phyloP scores from a whole-genome alignment of 2,888 invertebrate genomes.

The Bugulina stolonifera region DNA sequence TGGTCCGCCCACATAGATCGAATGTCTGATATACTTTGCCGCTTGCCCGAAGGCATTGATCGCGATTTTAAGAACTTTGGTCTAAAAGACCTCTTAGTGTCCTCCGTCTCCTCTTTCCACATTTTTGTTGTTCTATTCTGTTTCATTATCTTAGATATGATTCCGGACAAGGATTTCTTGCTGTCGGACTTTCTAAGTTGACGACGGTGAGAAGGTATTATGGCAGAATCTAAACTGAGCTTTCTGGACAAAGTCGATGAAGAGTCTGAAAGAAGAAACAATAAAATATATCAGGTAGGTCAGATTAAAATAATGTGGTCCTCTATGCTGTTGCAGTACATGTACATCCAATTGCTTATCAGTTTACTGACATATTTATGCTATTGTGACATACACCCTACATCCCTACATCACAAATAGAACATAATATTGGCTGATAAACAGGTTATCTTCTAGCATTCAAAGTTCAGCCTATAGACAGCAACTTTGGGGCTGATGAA shows the following conservation, averaged over 20 bases:
- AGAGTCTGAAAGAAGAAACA: too few relatives aligned
- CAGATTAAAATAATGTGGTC: too few relatives aligned
- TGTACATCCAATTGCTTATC: too few relatives aligned
- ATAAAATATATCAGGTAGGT: too few relatives aligned
- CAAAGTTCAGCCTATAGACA: too few relatives aligned
- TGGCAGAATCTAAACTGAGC: not conserved
- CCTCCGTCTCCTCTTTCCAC: slow-evolving; percentile 19
- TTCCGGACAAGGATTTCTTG: slow-evolving; percentile 1
- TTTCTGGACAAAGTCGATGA: not conserved
- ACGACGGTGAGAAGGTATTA: not conserved
- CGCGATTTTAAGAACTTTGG: not conserved
- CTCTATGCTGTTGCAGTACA: too few relatives aligned
- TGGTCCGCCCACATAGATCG: slow-evolving; percentile 14
- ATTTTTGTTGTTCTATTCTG: slow-evolving; percentile 10
- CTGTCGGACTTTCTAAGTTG: not conserved
- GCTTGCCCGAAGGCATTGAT: not conserved
- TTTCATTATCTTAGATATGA: slow-evolving; percentile 20
- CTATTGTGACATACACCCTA: too few relatives aligned
- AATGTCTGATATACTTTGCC: not conserved
- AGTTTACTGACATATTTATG: too few relatives aligned
- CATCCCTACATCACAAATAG: too few relatives aligned
- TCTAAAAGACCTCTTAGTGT: not conserved
- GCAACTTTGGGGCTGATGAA: too few relatives aligned
- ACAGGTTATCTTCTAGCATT: too few relatives aligned
- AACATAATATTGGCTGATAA: too few relatives aligned